Percentiles rank a stretch among this genome's conserved stretches.
Conservation (phyloP, 2,113 vertebrate genomes). For the Dasypus novemcinctus region DNA sequence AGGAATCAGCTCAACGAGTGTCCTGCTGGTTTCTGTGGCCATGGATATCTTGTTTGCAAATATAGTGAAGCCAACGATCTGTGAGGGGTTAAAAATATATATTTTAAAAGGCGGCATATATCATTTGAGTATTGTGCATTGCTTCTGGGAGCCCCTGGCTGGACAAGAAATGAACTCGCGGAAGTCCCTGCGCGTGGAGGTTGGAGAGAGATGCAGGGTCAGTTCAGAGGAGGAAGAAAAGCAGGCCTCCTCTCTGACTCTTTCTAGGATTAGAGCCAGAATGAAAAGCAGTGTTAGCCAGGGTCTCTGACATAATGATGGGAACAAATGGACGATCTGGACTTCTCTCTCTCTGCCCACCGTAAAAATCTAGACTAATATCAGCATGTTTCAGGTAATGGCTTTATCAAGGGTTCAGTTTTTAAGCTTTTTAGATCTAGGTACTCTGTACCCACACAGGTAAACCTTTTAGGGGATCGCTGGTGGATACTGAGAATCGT, state of each 20-base stretch:
- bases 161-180: background rate
- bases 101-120: background rate
- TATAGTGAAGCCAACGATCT: conserved; percentile 76
- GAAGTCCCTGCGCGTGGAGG: background rate
- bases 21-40: conserved; percentile 73
- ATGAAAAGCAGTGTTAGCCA: background rate
- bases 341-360: background rate
- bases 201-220: background rate
- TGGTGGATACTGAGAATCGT: background rate
- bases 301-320: background rate
- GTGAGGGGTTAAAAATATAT: background rate
- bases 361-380: background rate
- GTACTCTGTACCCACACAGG: background rate
- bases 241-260: background rate
- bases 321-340: background rate
- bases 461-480: background rate
- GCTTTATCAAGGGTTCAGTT: background rate
- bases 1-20: conserved; percentile 70
- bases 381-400: background rate
- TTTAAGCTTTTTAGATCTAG: background rate
- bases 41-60: conserved; percentile 71
- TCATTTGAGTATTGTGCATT: background rate
- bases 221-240: background rate
- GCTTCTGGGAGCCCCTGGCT: background rate
- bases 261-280: background rate